Base-by-base conservation (phyloP, 2,888 invertebrate species). In the Achlya flavicornis region DNA sequence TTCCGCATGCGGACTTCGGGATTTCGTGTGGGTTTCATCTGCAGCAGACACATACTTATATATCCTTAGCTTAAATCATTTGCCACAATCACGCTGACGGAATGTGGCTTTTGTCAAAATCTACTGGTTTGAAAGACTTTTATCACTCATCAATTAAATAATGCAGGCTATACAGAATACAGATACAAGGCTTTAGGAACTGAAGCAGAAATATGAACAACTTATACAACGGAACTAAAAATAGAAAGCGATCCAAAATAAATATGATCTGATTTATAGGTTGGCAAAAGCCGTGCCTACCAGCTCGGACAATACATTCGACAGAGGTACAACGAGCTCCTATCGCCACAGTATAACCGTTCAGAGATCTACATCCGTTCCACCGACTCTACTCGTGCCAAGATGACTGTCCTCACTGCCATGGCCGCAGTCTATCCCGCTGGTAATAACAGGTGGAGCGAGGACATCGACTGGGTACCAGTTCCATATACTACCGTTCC, bases 361-460 rank as follows among this genome's bases (percentile, higher is more conserved):
- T 85, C 87, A 0, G 84, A 88, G 69, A 81, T 88, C 57, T 85
- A 82, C 74, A 78, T 88, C 57, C 76, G 86, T 0, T 83, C 86
- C 6, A 86, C 87, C 0, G 88, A 87, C 70, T 82, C 82, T 32
- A 83, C 83, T 0, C 78, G 88, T 3, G 61, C 85, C 1, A 86
- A 87, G 74, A 86, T 86, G 87, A 83, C 88, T 0, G 72, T 79
- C 0, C 75, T 88, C 1, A 26, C 78, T 0, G 83, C 84, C 0
- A 73, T 87, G 80, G 77, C 85, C 0, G 86, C 81, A 0, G 72
- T 84, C 11, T 88, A 77, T 71, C 82, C 81, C 0, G 70, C 78
- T 0, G 38, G 53, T 0, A 41, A 62, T 0, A 69, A 74, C 11
- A 70, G 71, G 35, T 87, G 86, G 86, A 84, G 79, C 60, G 57